Evolutionary conservation across 92 coral and sea anemone species (phyloP).

Genomic region (Epizoanthus fatuus): DNA sequence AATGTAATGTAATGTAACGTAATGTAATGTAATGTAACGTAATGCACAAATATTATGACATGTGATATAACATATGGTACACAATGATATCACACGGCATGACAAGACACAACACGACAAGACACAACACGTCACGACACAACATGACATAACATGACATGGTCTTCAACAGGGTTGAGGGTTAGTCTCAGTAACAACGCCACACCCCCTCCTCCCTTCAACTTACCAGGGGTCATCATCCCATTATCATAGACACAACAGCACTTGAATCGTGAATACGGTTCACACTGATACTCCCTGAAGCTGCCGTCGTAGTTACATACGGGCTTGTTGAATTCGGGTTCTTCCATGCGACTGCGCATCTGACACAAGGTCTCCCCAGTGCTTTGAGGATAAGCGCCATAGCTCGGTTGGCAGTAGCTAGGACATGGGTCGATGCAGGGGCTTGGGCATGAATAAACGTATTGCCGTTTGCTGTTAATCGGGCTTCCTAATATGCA

Average conservation of each 20-base stretch:
- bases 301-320: slow-evolving; percentile 79
- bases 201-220: too few species aligned
- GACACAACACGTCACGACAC: too few species aligned
- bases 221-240: slow-evolving; percentile 83
- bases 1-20: too few species aligned
- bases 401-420: slow-evolving; percentile 26
- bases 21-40: too few species aligned
- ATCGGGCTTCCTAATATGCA: slow-evolving; percentile 27
- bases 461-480: slow-evolving; percentile 12
- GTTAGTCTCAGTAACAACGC: slow-evolving; percentile 7
- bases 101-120: too few species aligned
- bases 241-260: slow-evolving; percentile 88
- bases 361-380: slow-evolving; percentile 71
- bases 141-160: too few species aligned
- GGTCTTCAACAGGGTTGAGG: too few species aligned
- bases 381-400: background rate
- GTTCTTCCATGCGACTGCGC: slow-evolving; percentile 65
- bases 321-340: slow-evolving; percentile 74
- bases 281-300: slow-evolving; percentile 84
- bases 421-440: slow-evolving; percentile 75
- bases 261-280: slow-evolving; percentile 77
- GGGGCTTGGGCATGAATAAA: slow-evolving; percentile 63
- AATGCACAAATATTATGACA: too few species aligned
- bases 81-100: too few species aligned
- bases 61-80: too few species aligned